Evolutionary conservation across 2,888 invertebrate genomes (phyloP).

Genomic region (Pristionchus arcanus): DNA sequence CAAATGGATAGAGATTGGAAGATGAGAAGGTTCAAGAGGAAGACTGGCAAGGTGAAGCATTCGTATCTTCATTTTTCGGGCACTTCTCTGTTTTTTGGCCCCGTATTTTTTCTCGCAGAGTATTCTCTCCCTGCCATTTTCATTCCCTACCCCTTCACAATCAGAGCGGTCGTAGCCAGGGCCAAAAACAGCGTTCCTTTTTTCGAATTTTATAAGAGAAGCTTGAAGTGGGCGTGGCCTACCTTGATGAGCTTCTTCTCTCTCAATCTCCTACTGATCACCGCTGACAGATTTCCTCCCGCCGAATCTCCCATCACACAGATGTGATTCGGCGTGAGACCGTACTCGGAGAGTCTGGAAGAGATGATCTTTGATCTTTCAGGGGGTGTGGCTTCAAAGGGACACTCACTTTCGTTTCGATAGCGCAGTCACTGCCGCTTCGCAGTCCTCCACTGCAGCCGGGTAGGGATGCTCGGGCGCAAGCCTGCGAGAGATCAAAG

Average conservation of each 20-base stretch:
- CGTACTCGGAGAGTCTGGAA: constrained; percentile 64
- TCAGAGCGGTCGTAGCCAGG: no score
- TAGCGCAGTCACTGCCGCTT: constrained; percentile 65
- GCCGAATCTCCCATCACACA: constrained; percentile 77
- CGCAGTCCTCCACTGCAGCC: constrained; percentile 80
- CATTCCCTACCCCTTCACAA: no score
- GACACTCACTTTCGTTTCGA: constrained; percentile 31
- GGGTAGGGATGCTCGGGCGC: constrained; percentile 81
- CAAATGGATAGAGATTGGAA: constrained; percentile 49
- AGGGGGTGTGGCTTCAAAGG: no score
- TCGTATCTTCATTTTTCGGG: no score
- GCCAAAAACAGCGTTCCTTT: no score
- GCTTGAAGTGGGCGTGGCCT: neutral
- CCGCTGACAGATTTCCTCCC: constrained; percentile 77
- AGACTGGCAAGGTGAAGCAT: no score
- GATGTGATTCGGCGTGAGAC: constrained; percentile 72
- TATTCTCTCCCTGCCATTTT: no score
- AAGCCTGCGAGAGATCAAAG: constrained; percentile 35
- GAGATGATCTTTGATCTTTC: constrained; percentile 21
- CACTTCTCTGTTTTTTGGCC: no score
- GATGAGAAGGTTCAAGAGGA: no score
- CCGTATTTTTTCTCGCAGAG: no score
- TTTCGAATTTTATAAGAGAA: neutral
- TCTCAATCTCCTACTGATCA: constrained; percentile 52
- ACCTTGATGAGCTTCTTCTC: constrained; percentile 54